Evolutionary conservation across 2,888 invertebrate species (phyloP), one percentile per base, ranked within the genome.

Genomic region (Neoascia interrupta): DNA sequence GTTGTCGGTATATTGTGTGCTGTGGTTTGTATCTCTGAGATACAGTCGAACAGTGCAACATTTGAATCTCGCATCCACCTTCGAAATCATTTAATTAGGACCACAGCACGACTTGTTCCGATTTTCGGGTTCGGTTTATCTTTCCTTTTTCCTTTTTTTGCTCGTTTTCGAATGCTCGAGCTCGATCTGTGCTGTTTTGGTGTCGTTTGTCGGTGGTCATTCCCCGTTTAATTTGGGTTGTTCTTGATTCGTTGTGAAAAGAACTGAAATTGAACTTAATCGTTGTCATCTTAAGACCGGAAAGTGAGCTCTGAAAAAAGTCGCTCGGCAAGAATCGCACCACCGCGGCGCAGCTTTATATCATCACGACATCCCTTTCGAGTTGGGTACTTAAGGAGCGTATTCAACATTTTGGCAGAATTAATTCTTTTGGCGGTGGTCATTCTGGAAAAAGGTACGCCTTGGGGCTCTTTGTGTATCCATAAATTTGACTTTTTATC

Each of bases 1-100:
- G n/a, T 47, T 49, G 49, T 43, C 56, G 54, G 54, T 66, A n/a
- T n/a, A 18, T 47, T 66, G 26, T 63, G 56, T 60, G 23, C 28
- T 54, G 18, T 63, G 51, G 51, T 72, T 31, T 75, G 72, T 64
- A 66, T 76, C 60, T 21, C 16, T 45, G 56, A 66, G 60, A 66
- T 76, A 72, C 60, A 60, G 72, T 72, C 54, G 70, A 45, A 72
- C 74, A 76, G 72, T 76, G 64, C 72, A 72, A 41, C 41, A 76
- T 76, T 76, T 76, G 60, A 70, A 72, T 76, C 68, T 74, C 72
- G 63, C 56, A 75, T 63, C 58, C 64, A 54, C 51, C 54, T 39
- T 66, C 19, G 53, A 41, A 72, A 60, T 72, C 64, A 23, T 76
- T 76, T 76, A 76, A 76, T 76, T 76, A 76, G 72, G 76, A 72